These are phyloP conservation scores for Eidolon helvum DNA, from an alignment of 2,113 vertebrate genomes.

Conservation along the genomic window DNA sequence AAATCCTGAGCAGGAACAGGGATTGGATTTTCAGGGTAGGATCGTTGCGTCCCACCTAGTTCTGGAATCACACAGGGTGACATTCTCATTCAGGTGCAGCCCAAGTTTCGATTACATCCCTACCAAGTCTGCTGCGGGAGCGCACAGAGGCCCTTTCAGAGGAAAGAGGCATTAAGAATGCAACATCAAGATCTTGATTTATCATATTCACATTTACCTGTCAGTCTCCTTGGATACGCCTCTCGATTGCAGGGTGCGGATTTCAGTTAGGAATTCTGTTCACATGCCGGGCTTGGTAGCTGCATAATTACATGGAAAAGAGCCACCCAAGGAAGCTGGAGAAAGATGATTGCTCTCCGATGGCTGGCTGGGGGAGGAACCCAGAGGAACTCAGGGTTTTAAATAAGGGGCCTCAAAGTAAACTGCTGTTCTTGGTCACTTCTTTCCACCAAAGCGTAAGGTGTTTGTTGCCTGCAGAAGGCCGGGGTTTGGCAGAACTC, in stretches of 20 bases:
- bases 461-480: background rate
- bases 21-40: background rate
- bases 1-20: background rate
- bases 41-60: background rate
- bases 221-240: slow-evolving; percentile 66
- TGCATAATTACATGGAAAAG: background rate
- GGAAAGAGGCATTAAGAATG: slow-evolving; percentile 9
- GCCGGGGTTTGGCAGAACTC: background rate
- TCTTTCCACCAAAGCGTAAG: background rate
- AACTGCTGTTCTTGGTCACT: too few relatives aligned
- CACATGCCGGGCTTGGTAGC: background rate
- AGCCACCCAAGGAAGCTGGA: background rate
- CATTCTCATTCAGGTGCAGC: slow-evolving; percentile 10
- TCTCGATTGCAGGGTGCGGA: background rate
- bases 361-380: background rate
- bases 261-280: slow-evolving; percentile 42
- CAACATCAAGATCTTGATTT: slow-evolving; percentile 30
- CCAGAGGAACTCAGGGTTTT: background rate
- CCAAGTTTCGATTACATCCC: background rate
- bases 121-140: background rate
- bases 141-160: slow-evolving; percentile 11
- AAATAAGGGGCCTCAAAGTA: background rate
- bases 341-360: background rate
- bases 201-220: slow-evolving; percentile 25
- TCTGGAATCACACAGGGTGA: background rate